A percentile compares a stretch with the other conserved stretches of the same genome.
These are phyloP conservation scores for Zaprionus taronus DNA, from an alignment of 1,140 invertebrate genomes.

Conservation along the genomic window DNA sequence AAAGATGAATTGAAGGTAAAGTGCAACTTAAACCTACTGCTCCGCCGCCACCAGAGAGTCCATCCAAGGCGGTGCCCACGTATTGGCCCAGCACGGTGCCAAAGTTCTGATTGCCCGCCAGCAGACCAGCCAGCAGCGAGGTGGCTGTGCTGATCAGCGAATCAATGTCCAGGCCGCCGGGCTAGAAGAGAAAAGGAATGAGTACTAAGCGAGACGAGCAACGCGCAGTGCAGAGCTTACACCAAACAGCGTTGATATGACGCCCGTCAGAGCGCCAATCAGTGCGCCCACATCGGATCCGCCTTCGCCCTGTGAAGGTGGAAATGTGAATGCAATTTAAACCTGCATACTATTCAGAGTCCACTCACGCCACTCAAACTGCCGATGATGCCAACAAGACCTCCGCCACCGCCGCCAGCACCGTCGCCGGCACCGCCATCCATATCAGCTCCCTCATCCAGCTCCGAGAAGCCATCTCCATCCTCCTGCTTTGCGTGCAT, in stretches of 20 bases:
- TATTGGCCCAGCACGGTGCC: constrained; percentile 85
- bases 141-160: constrained; percentile 78
- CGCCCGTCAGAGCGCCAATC: constrained; percentile 84
- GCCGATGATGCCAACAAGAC: constrained; percentile 85
- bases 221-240: constrained; percentile 73
- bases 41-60: constrained; percentile 85
- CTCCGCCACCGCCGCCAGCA: constrained; percentile 60
- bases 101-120: constrained; percentile 85
- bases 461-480: constrained; percentile 37
- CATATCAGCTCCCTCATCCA: constrained; percentile 19
- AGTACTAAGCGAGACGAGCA: too few relatives aligned
- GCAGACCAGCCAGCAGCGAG: constrained; percentile 77
- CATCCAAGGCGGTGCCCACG: constrained; percentile 85
- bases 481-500: constrained; percentile 42
- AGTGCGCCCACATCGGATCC: constrained; percentile 83
- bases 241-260: constrained; percentile 85
- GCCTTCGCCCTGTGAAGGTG: constrained; percentile 69
- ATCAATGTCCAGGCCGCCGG: constrained; percentile 83
- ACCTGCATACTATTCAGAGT: background rate
- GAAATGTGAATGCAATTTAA: constrained; percentile 1
- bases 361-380: constrained; percentile 85
- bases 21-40: constrained; percentile 78
- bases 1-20: constrained; percentile 4
- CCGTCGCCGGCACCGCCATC: constrained; percentile 16
- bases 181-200: constrained; percentile 54